A percentile compares a stretch with the other conserved stretches of the same genome.
Conservation (phyloP, 2,888 invertebrate species). For the Mythimna lalbum region DNA sequence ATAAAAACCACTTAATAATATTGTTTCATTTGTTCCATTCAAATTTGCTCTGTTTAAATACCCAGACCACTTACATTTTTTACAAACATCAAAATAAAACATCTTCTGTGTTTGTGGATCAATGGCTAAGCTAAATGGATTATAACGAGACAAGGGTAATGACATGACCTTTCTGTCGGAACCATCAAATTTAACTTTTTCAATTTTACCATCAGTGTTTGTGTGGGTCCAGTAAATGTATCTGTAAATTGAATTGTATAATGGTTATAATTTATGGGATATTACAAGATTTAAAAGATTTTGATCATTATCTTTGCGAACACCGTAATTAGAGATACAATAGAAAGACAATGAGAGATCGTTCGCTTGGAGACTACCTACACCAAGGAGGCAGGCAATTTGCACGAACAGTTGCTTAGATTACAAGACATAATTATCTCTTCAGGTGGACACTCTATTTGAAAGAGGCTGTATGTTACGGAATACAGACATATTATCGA, state of each 20-base stretch:
- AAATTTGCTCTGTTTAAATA: background rate
- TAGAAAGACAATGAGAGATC: no score
- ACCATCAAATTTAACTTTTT: constrained; percentile 94
- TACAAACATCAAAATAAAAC: constrained; percentile 93
- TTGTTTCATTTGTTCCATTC: background rate
- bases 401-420: no score
- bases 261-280: background rate
- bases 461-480: no score
- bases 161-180: constrained; percentile 90
- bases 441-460: no score
- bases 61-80: background rate
- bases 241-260: constrained; percentile 82
- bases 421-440: no score
- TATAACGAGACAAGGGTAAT: constrained; percentile 69
- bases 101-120: constrained; percentile 93
- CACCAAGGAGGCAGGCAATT: no score
- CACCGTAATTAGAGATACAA: no score
- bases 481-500: no score
- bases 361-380: no score
- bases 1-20: background rate
- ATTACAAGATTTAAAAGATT: background rate
- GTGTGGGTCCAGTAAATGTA: constrained; percentile 97
- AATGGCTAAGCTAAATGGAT: constrained; percentile 93
- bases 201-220: constrained; percentile 90
- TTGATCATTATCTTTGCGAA: no score